Conservation (phyloP, 2,113 vertebrate species). For the Mirza zaza region DNA sequence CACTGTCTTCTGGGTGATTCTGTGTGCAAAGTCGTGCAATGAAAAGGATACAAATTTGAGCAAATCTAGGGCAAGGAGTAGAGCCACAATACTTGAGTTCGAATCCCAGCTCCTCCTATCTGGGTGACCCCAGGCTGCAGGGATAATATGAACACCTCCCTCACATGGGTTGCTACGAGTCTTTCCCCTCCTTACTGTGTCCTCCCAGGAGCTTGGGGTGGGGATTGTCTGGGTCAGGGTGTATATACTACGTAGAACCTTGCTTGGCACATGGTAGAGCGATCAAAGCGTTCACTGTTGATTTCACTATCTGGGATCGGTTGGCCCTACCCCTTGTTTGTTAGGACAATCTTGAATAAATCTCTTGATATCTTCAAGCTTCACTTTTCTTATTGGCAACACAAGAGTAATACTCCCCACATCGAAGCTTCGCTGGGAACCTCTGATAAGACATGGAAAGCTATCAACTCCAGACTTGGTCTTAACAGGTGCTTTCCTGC, state of each 20-base stretch:
- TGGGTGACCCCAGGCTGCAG: background rate
- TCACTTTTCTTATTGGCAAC: background rate
- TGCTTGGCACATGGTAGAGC: background rate
- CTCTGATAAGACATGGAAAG: background rate
- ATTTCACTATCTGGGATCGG: background rate
- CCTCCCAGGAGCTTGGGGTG: background rate
- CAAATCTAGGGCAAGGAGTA: background rate
- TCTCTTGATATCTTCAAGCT: background rate
- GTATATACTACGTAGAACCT: background rate
- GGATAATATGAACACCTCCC: background rate
- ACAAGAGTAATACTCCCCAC: background rate
- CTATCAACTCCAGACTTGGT: background rate
- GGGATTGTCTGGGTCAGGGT: fast-evolving
- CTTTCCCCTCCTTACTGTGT: background rate
- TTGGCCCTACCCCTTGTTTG: background rate
- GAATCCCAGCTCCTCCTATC: background rate
- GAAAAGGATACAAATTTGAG: background rate
- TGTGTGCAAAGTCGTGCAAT: background rate
- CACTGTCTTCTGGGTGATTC: background rate
- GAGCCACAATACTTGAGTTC: background rate
- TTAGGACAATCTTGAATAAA: background rate
- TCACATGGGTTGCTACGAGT: fast-evolving
- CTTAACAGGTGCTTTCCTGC: background rate
- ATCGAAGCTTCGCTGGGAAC: background rate
- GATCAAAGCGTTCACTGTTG: background rate